Evolutionary conservation across 2,113 vertebrate genomes (phyloP), one percentile per base, ranked within the genome.

Genomic region (Chaetodon auriga): DNA sequence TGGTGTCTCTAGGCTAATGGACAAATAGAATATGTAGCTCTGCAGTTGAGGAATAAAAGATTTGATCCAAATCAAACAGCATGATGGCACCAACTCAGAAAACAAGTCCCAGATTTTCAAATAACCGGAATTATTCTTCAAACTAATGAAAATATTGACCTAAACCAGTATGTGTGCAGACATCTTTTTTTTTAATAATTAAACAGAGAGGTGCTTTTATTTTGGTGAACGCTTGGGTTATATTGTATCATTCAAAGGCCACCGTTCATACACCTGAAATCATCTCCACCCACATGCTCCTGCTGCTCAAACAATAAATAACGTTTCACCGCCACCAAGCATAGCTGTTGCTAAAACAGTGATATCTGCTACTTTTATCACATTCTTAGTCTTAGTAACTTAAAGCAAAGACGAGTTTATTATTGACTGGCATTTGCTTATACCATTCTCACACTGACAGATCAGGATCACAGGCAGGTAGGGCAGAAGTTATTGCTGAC

Each of bases 361-460:
- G 92, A 93, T 80, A 83, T 90, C 72, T 86, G 92, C 92, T 92
- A 93, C 90, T 81, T 92, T 81, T 70, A 92, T 94, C 92, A 94
- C 93, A 93, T 92, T 94, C 87, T 83, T 86, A 77, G 89, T 93
- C 89, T 88, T 63, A 63, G 68, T 65, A 75, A 84, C 78, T 80
- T 83, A 85, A 87, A 90, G 78, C 75, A 79, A 86, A 80, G 21
- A 86, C 21, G 49, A 62, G 72, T 88, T 88, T 73, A 68, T 68
- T 62, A 70, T 25, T 75, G 45, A 81, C 54, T 48, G 64, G 58
- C 30, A 38, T 61, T 55, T 23, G 75, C 48, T 66, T 78, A 64
- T 36, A 64, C 41, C 81, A 45, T 69, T 78, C 75, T 65, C 66
- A 63, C 68, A 66, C 81, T 23, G 63, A 45, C 11, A 71, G 49